Base-by-base conservation (phyloP, 2,888 invertebrate species). In the Lacanobia wlatinum region DNA sequence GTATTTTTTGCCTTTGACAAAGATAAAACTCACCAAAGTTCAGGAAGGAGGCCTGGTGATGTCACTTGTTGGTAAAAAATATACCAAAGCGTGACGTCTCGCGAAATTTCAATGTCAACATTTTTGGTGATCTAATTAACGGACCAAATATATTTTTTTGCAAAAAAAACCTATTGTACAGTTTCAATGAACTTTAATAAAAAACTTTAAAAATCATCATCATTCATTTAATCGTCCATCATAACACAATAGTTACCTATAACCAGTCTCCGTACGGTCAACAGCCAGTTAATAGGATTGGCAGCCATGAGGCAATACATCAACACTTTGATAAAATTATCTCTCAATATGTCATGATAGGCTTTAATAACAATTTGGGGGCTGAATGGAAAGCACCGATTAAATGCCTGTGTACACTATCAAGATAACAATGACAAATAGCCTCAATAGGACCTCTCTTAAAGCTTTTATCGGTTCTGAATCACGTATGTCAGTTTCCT, bases 361-460 rank as follows among this genome's bases (percentile, higher is more conserved):
- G 88, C 84, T 87, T 87, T 89, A 93, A 92, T 93, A 94, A 92
- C 92, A 92, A 91, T 92, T 92, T 91, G 75, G 88, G 84, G 84
- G 87, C 85, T 88, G 88, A 92, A 90, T 91, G 88, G 85, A 87
- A 83, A 86, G 82, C 90, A 89, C 87, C 90, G 92, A 94, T 93
- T 94, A 93, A 74, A 74, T 88, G 87, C 84, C 86, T 89, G 48
- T 84, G 87, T 90, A 94, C 92, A 94, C 92, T 75, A 85, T 83
- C 77, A 73, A 82, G 94, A 94, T 95, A 94, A 95, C 87, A 92
- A 89, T 91, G 91, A 89, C 88, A 90, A 90, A 91, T 90, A 90
- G 74, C 71, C 63, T 74, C 73, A 70, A 64, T 76, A 61, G 50
- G 12, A 66, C 59, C 76, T 80, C 68, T 63, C 70, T 58, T 72